Evolutionary conservation across 2,113 vertebrate species (phyloP), one percentile per base, ranked within the genome.

Genomic region (Hylia prasina): DNA sequence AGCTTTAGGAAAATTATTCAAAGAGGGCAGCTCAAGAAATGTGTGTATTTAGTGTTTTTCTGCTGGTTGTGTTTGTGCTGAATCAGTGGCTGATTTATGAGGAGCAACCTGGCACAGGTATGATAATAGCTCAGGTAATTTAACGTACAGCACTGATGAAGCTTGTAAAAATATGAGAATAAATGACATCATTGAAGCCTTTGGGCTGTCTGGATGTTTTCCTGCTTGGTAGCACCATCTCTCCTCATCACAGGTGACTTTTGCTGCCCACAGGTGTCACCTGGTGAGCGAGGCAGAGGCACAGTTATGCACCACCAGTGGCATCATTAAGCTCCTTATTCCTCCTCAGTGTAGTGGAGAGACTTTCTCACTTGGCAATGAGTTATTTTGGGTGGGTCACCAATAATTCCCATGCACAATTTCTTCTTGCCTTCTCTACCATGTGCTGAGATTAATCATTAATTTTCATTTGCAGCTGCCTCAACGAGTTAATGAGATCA

Each of bases 381-480:
- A 50, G 54, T 86, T 77, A 11, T 45, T 88, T 22, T 57, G 35
- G 68, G 50, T 48, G 66, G 21, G 45, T 47, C 90, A 69, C 40
- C 63, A 47, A 19, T 60, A 13, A 80, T 39, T 69, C 50, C 20
- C 72, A 39, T 22, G 11, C 39, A 39, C 31, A 25, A 73, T 83
- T 93, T 77, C 57, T 82, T 39, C 78, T 63, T 40, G 21, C 39
- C 8, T 21, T 15, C 71, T 66, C 33, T 33, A 42, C 53, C 71
- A 3, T 14, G 25, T 63, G 42, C 66, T 93, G 68, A 80, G 89
- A 88, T 83, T 53, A 58, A 80, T 54, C 58, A 23, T 77, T 70
- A 82, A 77, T 86, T 92, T 93, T 73, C 17, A 14, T 56, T 88
- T 53, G 31, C 65, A 87, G 75, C 82, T 76, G 75, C 64, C 82